Evolutionary conservation across 2,113 vertebrate genomes (phyloP).

Genomic region (Falco punctatus): DNA sequence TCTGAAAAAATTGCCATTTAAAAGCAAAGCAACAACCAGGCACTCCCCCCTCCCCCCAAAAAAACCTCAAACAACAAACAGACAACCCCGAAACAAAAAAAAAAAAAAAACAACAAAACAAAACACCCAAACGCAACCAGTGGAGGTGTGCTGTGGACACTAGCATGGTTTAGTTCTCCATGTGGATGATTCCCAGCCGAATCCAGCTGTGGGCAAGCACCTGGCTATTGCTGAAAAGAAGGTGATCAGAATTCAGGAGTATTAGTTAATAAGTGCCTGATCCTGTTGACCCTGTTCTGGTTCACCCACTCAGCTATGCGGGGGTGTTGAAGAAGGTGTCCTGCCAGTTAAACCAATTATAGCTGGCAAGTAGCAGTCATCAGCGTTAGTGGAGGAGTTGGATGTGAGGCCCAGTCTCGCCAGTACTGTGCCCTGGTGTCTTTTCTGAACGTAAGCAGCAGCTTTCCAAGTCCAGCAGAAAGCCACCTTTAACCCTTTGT

Average conservation of each 20-base stretch:
- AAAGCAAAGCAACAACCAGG: background rate
- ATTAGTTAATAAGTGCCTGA: slow-evolving; percentile 68
- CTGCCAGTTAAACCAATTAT: slow-evolving; percentile 62
- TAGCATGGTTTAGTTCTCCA: background rate
- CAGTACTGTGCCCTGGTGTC: background rate
- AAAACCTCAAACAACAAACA: background rate
- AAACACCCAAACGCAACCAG: fast-evolving
- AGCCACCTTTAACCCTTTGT: background rate
- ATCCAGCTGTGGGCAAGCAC: background rate
- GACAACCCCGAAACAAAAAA: background rate
- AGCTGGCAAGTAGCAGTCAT: slow-evolving; percentile 45
- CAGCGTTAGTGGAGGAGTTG: slow-evolving; percentile 28
- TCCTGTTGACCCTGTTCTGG: slow-evolving; percentile 65
- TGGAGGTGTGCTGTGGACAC: fast-evolving
- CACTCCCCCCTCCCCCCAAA: fast-evolving
- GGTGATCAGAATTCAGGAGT: slow-evolving; percentile 32
- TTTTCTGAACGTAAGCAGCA: background rate
- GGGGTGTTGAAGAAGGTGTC: slow-evolving; percentile 62
- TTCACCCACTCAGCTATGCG: slow-evolving; percentile 63
- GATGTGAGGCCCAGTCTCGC: slow-evolving; percentile 7
- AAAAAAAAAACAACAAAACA: too few relatives aligned
- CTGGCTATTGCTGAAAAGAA: slow-evolving; percentile 31
- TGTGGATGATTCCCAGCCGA: background rate
- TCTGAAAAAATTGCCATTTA: background rate
- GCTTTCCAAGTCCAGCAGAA: background rate